Percentiles rank a stretch among this genome's conserved stretches.
These are phyloP conservation scores for Melipona bicolor DNA, from an alignment of 2,888 invertebrate genomes.

Conservation along the genomic window DNA sequence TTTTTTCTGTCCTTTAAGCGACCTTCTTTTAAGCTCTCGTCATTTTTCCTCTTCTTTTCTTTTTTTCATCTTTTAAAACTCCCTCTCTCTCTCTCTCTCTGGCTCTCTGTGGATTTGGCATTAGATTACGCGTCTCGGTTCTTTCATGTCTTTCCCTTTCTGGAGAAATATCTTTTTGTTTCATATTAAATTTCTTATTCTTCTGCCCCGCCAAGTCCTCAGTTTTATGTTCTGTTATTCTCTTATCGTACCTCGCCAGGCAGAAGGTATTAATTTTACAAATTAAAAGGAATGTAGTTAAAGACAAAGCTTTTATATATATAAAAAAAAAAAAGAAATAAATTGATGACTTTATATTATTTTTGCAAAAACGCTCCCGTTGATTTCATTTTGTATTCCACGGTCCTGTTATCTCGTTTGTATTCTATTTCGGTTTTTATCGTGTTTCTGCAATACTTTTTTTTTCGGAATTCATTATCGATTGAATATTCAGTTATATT, in stretches of 20 bases:
- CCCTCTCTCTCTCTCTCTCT: background rate
- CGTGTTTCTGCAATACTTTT: background rate
- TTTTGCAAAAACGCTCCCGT: background rate
- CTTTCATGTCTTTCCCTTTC: background rate
- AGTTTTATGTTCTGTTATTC: background rate
- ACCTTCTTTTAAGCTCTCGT: background rate
- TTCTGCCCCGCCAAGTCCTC: background rate
- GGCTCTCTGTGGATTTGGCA: background rate
- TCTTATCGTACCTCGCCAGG: no score
- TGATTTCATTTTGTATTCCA: background rate
- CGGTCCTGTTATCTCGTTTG: background rate
- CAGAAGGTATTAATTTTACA: no score
- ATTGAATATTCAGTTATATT: background rate
- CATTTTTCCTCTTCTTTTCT: background rate
- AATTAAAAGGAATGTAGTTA: no score
- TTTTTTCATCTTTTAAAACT: background rate
- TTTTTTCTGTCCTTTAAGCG: background rate
- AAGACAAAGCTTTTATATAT: no score
- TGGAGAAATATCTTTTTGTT: background rate
- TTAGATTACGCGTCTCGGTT: background rate
- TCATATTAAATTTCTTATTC: background rate
- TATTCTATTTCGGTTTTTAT: background rate
- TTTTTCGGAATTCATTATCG: background rate
- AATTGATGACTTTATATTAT: background rate
- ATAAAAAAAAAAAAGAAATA: no score